phyloP scores from a whole-genome alignment of 23 tunicate species.

The Halocynthia roretzi region DNA sequence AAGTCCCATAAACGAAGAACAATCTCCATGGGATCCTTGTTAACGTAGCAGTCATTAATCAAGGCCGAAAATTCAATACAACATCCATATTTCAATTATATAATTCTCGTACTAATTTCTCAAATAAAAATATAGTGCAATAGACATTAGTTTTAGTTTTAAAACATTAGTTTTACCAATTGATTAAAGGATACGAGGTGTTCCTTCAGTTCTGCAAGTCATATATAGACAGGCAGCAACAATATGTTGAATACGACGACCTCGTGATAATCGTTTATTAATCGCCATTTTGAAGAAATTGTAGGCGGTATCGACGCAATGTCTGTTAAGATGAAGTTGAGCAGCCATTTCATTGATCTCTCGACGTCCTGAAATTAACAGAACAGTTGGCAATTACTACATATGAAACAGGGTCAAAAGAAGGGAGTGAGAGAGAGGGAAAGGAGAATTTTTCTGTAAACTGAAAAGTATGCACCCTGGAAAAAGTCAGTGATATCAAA shows the following conservation, averaged over 20 bases:
- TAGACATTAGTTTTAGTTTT: no score
- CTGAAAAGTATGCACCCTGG: background rate
- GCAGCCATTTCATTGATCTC: constrained; percentile 74
- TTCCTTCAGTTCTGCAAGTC: constrained; percentile 83
- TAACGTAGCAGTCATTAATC: no score
- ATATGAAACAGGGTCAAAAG: background rate
- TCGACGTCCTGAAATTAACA: constrained; percentile 30
- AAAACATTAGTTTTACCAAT: background rate
- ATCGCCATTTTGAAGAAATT: constrained; percentile 92
- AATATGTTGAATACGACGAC: constrained; percentile 69
- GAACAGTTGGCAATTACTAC: background rate
- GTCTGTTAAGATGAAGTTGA: constrained; percentile 52
- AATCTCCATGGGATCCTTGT: no score
- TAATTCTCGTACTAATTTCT: no score
- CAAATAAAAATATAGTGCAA: no score
- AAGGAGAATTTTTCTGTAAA: background rate
- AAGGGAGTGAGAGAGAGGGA: background rate
- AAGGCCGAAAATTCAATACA: no score
- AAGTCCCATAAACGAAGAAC: background rate
- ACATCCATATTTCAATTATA: no score
- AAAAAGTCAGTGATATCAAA: background rate
- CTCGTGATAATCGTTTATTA: constrained; percentile 68
- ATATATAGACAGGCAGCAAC: constrained; percentile 91
- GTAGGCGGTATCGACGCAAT: constrained; percentile 79
- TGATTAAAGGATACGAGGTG: constrained; percentile 87